phyloP scores from a whole-genome alignment of 2,797 vertebrate species.

The Cuniculus paca region DNA sequence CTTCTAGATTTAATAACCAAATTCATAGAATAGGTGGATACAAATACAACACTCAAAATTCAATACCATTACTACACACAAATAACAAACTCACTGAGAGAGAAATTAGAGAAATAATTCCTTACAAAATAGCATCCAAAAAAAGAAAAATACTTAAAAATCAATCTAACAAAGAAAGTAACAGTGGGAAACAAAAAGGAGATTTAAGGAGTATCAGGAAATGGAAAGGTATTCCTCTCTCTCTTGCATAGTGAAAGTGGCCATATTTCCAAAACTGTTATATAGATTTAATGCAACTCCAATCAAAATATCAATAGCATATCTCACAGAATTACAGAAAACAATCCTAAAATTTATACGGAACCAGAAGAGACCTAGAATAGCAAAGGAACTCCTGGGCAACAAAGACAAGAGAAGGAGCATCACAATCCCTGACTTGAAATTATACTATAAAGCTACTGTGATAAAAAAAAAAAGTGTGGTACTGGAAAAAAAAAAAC shows the following conservation, averaged over 20 bases:
- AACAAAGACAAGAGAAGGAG: not conserved
- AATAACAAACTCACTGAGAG: not conserved
- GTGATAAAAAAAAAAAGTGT: no score
- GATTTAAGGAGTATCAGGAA: not conserved
- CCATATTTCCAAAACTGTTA: not conserved
- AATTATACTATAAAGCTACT: no score
- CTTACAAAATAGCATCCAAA: not conserved
- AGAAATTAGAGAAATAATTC: not conserved
- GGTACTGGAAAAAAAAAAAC: no score
- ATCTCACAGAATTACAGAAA: not conserved
- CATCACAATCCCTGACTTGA: not conserved
- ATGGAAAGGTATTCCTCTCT: not conserved
- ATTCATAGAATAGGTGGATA: not conserved
- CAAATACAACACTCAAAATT: not conserved
- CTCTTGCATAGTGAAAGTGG: not conserved
- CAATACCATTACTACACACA: not conserved
- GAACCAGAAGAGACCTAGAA: not conserved
- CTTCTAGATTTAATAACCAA: not conserved
- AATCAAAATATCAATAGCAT: not conserved
- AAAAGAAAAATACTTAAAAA: not conserved
- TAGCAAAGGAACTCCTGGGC: not conserved
- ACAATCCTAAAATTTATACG: not conserved
- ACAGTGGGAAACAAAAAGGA: not conserved
- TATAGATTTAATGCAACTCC: not conserved
- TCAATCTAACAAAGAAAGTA: not conserved